Conservation (phyloP, 2,797 vertebrate species). For the Diplodus puntazzo region DNA sequence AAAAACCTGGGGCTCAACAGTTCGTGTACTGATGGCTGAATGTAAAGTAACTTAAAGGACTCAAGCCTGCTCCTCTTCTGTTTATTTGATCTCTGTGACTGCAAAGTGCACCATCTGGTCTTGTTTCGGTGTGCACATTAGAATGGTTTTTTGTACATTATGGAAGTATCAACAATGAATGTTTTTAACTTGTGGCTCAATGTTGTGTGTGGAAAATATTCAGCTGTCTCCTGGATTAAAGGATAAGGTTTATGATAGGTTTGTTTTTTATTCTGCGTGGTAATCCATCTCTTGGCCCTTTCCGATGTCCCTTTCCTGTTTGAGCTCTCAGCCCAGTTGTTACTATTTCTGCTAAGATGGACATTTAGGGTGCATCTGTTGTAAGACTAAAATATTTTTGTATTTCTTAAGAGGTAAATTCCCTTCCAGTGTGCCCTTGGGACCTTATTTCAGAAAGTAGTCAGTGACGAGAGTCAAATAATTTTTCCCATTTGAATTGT, state of each 20-base stretch:
- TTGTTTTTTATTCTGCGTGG: neutral
- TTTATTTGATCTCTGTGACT: slow-evolving; percentile 36
- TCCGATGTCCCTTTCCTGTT: neutral
- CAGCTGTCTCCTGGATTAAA: neutral
- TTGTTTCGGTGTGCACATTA: slow-evolving; percentile 40
- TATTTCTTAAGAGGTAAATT: too few species aligned
- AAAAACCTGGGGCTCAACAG: neutral
- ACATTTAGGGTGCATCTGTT: neutral
- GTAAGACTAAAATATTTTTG: too few species aligned
- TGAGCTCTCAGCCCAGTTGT: neutral
- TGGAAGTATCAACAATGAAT: slow-evolving; percentile 79
- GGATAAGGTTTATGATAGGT: neutral
- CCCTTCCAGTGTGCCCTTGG: too few species aligned
- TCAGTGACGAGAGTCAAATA: too few species aligned
- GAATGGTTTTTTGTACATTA: slow-evolving; percentile 68
- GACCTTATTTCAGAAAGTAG: too few species aligned
- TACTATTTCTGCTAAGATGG: neutral
- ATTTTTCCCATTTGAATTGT: too few species aligned
- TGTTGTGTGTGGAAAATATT: slow-evolving; percentile 9
- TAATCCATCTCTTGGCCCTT: neutral
- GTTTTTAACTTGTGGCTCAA: slow-evolving; percentile 76
- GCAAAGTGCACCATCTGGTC: slow-evolving; percentile 36
- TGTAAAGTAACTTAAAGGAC: slow-evolving; percentile 55
- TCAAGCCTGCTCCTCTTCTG: slow-evolving; percentile 36
- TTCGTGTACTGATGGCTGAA: slow-evolving; percentile 64